These are phyloP conservation scores for Aphidius gifuensis DNA, from an alignment of 1,140 invertebrate genomes.

Conservation along the genomic window DNA sequence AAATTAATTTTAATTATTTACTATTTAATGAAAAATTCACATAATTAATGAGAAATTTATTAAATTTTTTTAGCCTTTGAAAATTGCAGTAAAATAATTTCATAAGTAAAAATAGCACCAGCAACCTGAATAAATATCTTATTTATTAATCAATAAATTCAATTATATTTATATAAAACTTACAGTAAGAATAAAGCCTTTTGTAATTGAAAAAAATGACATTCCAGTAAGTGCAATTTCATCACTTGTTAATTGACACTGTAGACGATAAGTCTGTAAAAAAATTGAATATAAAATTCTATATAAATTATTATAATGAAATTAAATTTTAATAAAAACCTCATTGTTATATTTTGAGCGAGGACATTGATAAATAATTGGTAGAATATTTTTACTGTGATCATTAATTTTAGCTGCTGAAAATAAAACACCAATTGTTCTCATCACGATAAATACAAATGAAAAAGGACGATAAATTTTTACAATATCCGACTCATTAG, in stretches of 20 bases:
- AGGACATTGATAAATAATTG: constrained; percentile 59
- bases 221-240: constrained; percentile 61
- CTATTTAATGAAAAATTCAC: too few species aligned
- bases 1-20: too few species aligned
- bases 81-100: constrained; percentile 54
- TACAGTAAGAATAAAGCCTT: constrained; percentile 64
- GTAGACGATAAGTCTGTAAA: constrained; percentile 59
- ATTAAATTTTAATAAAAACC: constrained; percentile 38
- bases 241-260: constrained; percentile 60
- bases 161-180: constrained; percentile 28
- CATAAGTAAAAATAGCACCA: constrained; percentile 55
- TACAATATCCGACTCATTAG: constrained; percentile 26
- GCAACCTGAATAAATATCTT: constrained; percentile 42
- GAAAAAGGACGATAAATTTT: constrained; percentile 63
- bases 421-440: constrained; percentile 59
- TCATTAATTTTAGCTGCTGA: constrained; percentile 63
- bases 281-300: constrained; percentile 7
- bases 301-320: constrained; percentile 11
- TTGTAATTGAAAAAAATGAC: constrained; percentile 63
- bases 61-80: constrained; percentile 38
- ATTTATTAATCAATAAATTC: neutral
- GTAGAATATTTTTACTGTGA: constrained; percentile 58
- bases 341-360: constrained; percentile 58
- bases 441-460: constrained; percentile 59
- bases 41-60: too few species aligned